phyloP scores from a whole-genome alignment of 2,888 invertebrate species.

The Stenolophus ochropezus region DNA sequence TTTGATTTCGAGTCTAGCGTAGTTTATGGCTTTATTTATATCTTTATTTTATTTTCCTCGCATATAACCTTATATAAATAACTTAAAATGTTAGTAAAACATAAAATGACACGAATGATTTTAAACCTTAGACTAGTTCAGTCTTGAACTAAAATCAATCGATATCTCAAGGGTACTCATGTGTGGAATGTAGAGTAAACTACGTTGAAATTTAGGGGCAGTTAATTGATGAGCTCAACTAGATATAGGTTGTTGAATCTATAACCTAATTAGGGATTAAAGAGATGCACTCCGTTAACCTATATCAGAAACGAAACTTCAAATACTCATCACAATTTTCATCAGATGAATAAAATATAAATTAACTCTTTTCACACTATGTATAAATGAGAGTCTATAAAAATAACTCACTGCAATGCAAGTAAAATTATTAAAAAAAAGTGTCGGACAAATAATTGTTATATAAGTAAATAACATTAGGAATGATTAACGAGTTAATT shows the following conservation, averaged over 20 bases:
- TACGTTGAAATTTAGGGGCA: background rate
- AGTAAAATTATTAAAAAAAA: too few species aligned
- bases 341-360: background rate
- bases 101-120: too few species aligned
- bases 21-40: too few species aligned
- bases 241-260: background rate
- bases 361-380: too few species aligned
- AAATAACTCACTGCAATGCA: too few species aligned
- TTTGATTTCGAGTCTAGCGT: too few species aligned
- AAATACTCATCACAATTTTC: too few species aligned
- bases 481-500: background rate
- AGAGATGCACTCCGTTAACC: background rate
- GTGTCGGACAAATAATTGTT: background rate
- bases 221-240: background rate
- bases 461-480: background rate
- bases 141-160: background rate
- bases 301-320: background rate
- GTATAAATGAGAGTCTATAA: background rate
- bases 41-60: too few species aligned
- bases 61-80: too few species aligned
- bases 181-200: background rate
- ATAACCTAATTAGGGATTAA: background rate
- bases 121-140: too few species aligned
- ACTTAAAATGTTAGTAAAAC: too few species aligned
- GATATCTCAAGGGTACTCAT: background rate